Conservation (phyloP, 2,113 vertebrate species). For the Glaucidium brasilianum region DNA sequence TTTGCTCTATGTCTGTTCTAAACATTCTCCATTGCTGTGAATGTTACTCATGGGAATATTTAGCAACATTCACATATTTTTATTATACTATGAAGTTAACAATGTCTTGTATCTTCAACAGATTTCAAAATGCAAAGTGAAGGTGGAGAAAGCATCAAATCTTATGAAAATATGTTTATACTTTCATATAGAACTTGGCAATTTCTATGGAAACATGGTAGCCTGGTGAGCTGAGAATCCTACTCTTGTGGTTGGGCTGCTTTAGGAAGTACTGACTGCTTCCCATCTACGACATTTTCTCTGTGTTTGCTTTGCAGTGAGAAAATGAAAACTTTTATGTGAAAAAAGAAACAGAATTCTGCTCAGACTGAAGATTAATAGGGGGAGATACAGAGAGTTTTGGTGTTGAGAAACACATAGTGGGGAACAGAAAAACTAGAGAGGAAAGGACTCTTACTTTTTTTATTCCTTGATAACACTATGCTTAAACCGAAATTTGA, state of each 20-base stretch:
- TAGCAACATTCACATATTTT: neutral
- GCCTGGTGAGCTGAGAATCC: fast-evolving
- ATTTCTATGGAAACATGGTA: neutral
- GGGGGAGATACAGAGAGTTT: neutral
- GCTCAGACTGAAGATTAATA: neutral
- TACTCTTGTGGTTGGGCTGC: fast-evolving
- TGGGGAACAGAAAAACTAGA: neutral
- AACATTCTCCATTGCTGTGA: neutral
- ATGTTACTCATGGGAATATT: neutral
- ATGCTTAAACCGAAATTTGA: neutral
- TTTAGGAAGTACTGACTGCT: neutral
- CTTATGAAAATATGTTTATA: neutral
- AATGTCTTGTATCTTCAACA: neutral
- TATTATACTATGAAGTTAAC: neutral
- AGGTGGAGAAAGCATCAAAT: neutral
- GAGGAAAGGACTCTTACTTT: neutral
- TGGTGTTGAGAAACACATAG: neutral
- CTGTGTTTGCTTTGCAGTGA: neutral
- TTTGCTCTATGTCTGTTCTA: neutral
- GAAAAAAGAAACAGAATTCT: neutral
- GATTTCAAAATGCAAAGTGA: neutral
- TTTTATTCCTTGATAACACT: neutral
- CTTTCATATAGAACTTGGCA: neutral
- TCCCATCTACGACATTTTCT: neutral
- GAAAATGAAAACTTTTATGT: neutral